Evolutionary conservation across 2,113 vertebrate genomes (phyloP), one percentile per base, ranked within the genome.

Genomic region (Tauraco erythrolophus): DNA sequence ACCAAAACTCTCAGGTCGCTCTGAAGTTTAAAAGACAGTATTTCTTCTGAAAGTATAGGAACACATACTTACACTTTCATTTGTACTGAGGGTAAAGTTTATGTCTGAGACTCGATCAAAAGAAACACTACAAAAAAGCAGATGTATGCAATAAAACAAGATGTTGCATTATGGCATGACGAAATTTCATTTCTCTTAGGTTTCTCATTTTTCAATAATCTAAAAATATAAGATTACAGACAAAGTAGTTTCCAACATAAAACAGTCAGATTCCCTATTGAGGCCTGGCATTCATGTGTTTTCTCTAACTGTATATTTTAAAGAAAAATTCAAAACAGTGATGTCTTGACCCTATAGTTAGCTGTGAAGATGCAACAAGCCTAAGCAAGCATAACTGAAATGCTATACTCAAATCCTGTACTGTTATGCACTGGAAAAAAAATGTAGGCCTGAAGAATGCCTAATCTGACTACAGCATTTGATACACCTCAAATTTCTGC

Each of bases 71-170:
- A 99, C 99, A 97, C 99, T 99, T 98, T 99, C 99, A 98, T 99
- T 99, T 68, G 99, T 99, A 98, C 99, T 99, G 97, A 99, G 99
- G 94, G 99, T 99, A 98, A 99, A 99, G 98, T 99, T 99, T 99
- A 99, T 99, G 98, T 99, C 99, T 97, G 99, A 99, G 96, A 99
- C 99, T 77, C 99, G 99, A 98, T 99, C 99, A 98, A 99, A 99
- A 97, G 99, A 99, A 98, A 99, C 99, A 98, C 99, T 99, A 98
- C 62, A 98, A 98, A 97, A 92, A 70, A 89, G 80, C 14, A 66
- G 89, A 94, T 15, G 18, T 25, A 92, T n/a, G 64, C 79, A 97
- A 61, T 92, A 94, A 94, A 95, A 70, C 48, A 88, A 46, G 43
- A 54, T 53, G 53, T 19, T 39, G 56, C 37, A 54, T 45, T 43